Evolutionary conservation across 2,113 vertebrate genomes (phyloP).

Genomic region (Monopterus albus): DNA sequence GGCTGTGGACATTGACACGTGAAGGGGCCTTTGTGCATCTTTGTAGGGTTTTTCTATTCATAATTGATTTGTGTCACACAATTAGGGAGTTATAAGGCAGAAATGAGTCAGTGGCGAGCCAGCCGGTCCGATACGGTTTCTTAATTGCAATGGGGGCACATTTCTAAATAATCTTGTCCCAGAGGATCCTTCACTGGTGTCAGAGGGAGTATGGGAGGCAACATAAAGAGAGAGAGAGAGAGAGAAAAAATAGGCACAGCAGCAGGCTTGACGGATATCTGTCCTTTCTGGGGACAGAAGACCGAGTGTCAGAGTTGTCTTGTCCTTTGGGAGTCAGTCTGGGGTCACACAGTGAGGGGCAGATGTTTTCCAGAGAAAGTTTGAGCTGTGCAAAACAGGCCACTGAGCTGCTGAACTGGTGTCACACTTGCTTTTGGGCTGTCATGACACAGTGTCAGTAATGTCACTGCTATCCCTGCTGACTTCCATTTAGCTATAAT

Average conservation of each 20-base stretch:
- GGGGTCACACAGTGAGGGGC: constrained; percentile 1
- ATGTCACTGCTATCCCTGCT: neutral
- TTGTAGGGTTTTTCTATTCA: constrained; percentile 43
- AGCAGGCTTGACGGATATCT: constrained; percentile 38
- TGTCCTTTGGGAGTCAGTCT: neutral
- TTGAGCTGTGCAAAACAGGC: constrained; percentile 37
- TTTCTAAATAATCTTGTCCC: constrained; percentile 44
- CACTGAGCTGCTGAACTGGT: too few species aligned
- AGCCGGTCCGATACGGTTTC: constrained; percentile 45
- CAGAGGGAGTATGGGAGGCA: neutral
- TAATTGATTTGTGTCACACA: constrained; percentile 78
- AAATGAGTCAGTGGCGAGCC: constrained; percentile 39
- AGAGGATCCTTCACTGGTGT: constrained; percentile 15
- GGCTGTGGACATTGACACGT: constrained; percentile 43
- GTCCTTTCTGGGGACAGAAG: constrained; percentile 34
- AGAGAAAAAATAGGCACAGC: constrained; percentile 7
- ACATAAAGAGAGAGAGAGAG: neutral
- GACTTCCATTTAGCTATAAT: neutral
- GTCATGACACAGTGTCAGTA: neutral
- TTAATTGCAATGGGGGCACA: constrained; percentile 52
- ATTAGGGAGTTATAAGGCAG: constrained; percentile 53
- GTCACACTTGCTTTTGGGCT: neutral
- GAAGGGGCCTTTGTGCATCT: constrained; percentile 44
- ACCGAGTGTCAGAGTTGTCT: constrained; percentile 5
- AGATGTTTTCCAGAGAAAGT: constrained; percentile 19